These are phyloP conservation scores for Aviceda subcristata DNA, from an alignment of 2,113 vertebrate genomes.

Conservation along the genomic window DNA sequence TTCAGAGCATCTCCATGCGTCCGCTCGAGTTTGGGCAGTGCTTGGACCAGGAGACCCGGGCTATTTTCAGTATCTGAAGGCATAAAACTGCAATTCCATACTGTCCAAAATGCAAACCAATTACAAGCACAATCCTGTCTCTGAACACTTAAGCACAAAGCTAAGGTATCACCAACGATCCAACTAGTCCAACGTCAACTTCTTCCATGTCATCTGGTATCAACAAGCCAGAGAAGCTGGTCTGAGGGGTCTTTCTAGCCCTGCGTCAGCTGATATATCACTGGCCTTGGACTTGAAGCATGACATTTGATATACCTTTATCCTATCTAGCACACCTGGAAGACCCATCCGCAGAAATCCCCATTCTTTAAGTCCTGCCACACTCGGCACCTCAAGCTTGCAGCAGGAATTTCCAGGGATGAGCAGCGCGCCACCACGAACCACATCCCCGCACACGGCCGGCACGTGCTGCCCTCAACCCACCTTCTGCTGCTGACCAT, in stretches of 20 bases:
- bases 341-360: fast-evolving
- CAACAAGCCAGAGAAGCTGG: not conserved
- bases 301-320: fast-evolving
- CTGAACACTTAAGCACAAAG: not conserved
- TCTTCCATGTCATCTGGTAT: fast-evolving
- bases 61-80: not conserved
- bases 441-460: not conserved
- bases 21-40: fast-evolving
- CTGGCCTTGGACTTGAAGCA: not conserved
- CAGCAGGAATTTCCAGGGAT: not conserved
- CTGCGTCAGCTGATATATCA: fast-evolving
- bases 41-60: fast-evolving
- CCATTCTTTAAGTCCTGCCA: no score
- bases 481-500: fast-evolving
- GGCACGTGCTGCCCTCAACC: not conserved
- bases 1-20: not conserved
- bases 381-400: not conserved
- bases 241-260: not conserved
- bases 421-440: not conserved
- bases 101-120: not conserved
- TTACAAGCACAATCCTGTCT: not conserved
- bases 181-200: fast-evolving
- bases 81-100: fast-evolving
- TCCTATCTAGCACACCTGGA: no score
- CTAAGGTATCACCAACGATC: fast-evolving